Base-by-base conservation (phyloP, 2,113 vertebrate species). In the Halichoeres trimaculatus region DNA sequence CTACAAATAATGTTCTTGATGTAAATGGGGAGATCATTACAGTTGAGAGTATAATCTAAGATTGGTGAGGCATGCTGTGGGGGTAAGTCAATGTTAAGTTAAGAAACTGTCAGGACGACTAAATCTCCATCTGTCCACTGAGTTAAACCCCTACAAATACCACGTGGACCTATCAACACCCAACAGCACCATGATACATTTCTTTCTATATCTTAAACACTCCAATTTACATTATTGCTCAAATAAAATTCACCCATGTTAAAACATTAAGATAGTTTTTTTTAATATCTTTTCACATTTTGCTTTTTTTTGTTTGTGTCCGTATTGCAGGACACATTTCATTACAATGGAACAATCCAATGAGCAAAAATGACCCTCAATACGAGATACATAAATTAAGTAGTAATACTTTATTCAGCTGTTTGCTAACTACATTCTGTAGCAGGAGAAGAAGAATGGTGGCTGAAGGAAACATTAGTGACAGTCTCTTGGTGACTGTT, bases 81-180 rank as follows among this genome's bases (percentile, higher is more conserved):
- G 52, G 83, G 66, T 62, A 24, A 76, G 76, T 66, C 78, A 58
- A 59, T 40, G 70, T 69, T 81, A 88, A 86, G 77, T 70, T 88
- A 90, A 90, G 84, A 74, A 85, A 86, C 79, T 81, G 54, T 76
- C 66, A 74, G 81, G 76, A 55, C 23, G n/a, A 78, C 68, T 89
- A 91, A 93, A 91, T 85, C 90, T 82, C 92, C 90, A 94, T 93
- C 91, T 94, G 92, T 79, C 90, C 90, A 75, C 75, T 5, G 41
- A 13, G 85, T 62, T 88, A 83, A 89, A 90, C 50, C 90, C 81
- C 75, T 30, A 51, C 58, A 45, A 68, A 61, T 35, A 67, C 34
- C 0, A 69, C 70, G 54, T 36, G 17, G 36, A 82, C 43, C 63
- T 43, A 34, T 24, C 38, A 38, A 53, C 41, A 36, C 48, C 17